phyloP scores from a whole-genome alignment of 2,888 invertebrate species.

The Melolontha melolontha region DNA sequence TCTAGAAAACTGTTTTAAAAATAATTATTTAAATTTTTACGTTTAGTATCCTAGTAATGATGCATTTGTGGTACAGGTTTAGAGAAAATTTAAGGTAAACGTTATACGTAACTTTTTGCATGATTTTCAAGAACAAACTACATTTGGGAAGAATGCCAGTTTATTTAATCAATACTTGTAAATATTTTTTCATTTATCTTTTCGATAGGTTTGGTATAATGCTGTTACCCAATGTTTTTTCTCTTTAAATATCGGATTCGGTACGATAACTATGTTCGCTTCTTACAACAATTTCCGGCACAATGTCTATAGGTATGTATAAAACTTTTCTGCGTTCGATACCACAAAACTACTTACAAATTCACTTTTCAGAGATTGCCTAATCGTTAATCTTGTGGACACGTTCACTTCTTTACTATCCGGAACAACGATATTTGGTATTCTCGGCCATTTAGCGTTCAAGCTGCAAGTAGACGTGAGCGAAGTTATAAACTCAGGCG shows the following conservation, averaged over 20 bases:
- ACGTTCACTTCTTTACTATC: conserved; percentile 86
- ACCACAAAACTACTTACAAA: not conserved
- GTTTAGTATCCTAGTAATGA: too few relatives aligned
- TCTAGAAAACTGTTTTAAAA: too few relatives aligned
- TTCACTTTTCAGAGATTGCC: conserved; percentile 70
- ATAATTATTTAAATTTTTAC: too few relatives aligned
- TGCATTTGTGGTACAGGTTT: too few relatives aligned
- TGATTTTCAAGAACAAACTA: too few relatives aligned
- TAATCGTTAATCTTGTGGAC: conserved; percentile 84
- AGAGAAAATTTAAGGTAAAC: too few relatives aligned
- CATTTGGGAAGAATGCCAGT: too few relatives aligned
- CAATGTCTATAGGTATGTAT: conserved; percentile 69
- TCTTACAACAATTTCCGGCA: conserved; percentile 80
- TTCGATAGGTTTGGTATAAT: conserved; percentile 74
- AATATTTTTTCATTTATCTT: conserved; percentile 5
- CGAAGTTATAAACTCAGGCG: conserved; percentile 77
- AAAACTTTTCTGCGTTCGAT: not conserved
- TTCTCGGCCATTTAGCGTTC: conserved; percentile 83
- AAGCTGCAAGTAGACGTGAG: conserved; percentile 73
- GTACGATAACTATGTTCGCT: conserved; percentile 81
- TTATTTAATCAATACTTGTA: too few relatives aligned
- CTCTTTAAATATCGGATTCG: conserved; percentile 79
- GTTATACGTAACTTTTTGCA: too few relatives aligned
- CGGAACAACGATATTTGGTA: conserved; percentile 85
- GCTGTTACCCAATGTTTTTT: conserved; percentile 83